Conservation (phyloP, 2,888 invertebrate species). For the Ectobius pallidus region DNA sequence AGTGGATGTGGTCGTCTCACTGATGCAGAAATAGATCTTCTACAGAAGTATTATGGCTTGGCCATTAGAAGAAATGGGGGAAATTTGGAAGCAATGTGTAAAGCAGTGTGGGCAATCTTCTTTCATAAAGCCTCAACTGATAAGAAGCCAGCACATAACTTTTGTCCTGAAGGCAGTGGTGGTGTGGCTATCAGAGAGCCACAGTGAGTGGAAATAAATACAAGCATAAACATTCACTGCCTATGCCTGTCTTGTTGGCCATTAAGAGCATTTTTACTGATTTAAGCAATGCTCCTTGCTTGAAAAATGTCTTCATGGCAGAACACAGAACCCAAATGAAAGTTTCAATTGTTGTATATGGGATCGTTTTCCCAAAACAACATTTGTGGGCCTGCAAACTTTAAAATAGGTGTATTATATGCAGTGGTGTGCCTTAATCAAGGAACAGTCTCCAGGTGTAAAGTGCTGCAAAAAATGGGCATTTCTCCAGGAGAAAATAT, state of each 20-base stretch:
- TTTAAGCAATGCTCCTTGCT: not conserved
- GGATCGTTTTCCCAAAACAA: not conserved
- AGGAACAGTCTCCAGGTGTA: not conserved
- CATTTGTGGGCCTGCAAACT: not conserved
- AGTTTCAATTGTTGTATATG: not conserved
- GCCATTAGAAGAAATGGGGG: not conserved
- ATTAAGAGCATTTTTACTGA: no score
- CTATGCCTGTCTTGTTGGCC: no score
- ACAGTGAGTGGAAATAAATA: no score
- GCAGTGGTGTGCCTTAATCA: not conserved
- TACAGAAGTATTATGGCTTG: not conserved
- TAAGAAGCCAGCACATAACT: no score
- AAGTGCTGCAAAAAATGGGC: not conserved
- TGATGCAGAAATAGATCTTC: no score
- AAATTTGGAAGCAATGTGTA: not conserved
- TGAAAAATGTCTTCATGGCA: not conserved
- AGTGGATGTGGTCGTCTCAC: no score
- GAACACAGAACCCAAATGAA: no score
- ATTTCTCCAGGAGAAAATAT: not conserved
- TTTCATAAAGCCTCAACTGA: no score
- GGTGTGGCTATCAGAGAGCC: conserved; percentile 5
- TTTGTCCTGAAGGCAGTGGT: not conserved
- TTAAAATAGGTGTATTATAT: conserved; percentile 3
- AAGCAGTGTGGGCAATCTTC: no score
- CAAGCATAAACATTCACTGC: no score